phyloP scores from a whole-genome alignment of 2,113 vertebrate genomes.

The Eulemur rufifrons region DNA sequence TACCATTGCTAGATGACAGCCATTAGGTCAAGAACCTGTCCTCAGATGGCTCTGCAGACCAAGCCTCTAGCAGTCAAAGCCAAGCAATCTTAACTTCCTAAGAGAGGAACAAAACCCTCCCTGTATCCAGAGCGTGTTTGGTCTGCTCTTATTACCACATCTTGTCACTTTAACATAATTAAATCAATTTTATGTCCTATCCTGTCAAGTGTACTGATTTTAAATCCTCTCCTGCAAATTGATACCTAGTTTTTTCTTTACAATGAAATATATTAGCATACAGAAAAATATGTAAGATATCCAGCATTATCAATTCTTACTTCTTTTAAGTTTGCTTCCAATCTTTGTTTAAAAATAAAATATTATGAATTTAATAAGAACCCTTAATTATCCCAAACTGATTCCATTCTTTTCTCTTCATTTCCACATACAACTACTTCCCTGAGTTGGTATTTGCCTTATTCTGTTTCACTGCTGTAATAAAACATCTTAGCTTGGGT shows the following conservation, averaged over 20 bases:
- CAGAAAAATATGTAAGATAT: not conserved
- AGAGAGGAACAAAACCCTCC: not conserved
- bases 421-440: not conserved
- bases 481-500: not conserved
- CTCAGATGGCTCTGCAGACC: not conserved
- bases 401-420: not conserved
- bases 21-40: not conserved
- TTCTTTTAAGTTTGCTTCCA: not conserved
- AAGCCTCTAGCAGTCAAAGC: not conserved
- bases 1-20: not conserved
- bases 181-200: not conserved
- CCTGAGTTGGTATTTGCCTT: not conserved
- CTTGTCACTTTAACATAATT: not conserved
- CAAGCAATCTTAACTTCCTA: not conserved
- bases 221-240: not conserved
- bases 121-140: too few relatives aligned
- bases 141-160: not conserved
- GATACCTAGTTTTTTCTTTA: not conserved
- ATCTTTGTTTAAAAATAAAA: not conserved
- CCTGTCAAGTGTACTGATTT: not conserved
- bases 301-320: not conserved
- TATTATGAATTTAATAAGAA: not conserved
- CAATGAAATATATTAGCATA: not conserved
- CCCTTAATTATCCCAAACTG: not conserved
- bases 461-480: not conserved